phyloP scores from a whole-genome alignment of 2,888 invertebrate genomes.

The Cephus pulcher region DNA sequence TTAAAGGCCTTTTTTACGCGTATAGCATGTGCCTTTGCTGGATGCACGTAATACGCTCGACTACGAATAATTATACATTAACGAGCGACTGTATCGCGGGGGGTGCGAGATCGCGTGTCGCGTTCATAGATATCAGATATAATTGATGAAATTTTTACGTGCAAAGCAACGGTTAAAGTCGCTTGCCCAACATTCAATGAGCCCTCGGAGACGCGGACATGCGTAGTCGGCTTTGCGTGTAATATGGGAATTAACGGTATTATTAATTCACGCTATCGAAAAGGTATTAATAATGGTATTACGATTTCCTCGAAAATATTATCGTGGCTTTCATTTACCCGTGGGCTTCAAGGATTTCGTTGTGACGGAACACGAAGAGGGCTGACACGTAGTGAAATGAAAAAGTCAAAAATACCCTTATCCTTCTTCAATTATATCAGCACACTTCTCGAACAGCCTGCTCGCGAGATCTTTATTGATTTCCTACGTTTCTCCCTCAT shows the following conservation, averaged over 20 bases:
- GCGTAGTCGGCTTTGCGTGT: not conserved
- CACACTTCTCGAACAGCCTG: conserved; percentile 38
- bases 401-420: not conserved
- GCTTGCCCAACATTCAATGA: not conserved
- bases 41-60: not conserved
- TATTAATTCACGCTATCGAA: not conserved
- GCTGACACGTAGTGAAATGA: too few relatives aligned
- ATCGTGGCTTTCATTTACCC: not conserved
- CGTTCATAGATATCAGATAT: not conserved
- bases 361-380: not conserved
- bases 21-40: not conserved
- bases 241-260: not conserved
- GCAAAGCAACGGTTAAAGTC: not conserved
- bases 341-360: not conserved
- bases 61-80: not conserved
- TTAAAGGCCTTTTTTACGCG: not conserved
- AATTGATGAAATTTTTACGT: not conserved
- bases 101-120: not conserved
- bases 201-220: not conserved
- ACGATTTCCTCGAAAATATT: not conserved
- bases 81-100: not conserved
- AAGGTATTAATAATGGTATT: not conserved
- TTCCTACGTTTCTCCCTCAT: not conserved
- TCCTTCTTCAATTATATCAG: conserved; percentile 30
- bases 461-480: conserved; percentile 45